These are phyloP conservation scores for Rhopalosiphum padi DNA, from an alignment of 1,140 invertebrate species.

Conservation along the genomic window DNA sequence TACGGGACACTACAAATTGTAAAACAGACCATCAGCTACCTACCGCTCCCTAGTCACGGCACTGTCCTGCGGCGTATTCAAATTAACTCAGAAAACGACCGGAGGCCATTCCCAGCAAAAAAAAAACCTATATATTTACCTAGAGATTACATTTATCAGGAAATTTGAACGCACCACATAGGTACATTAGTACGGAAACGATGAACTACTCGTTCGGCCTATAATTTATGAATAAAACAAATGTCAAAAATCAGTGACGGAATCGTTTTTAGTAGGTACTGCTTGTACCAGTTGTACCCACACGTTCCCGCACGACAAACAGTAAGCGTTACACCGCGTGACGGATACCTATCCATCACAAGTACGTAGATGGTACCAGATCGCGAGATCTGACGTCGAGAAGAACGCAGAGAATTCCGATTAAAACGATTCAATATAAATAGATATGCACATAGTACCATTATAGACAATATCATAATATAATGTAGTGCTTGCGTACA, in stretches of 20 bases:
- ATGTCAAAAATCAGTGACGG: no score
- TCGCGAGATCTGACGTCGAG: background rate
- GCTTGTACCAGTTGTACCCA: no score
- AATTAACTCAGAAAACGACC: background rate
- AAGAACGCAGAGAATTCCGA: background rate
- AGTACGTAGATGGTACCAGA: background rate
- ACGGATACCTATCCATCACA: background rate
- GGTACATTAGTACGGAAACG: background rate
- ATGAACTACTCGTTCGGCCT: background rate
- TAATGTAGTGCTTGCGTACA: background rate
- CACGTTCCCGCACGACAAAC: no score
- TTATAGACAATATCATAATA: background rate
- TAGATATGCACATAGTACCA: background rate
- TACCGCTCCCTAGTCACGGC: background rate
- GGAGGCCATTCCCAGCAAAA: background rate
- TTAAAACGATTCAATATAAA: background rate
- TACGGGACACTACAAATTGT: no score
- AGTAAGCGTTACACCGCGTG: no score
- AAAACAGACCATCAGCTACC: no score
- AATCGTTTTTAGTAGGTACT: no score
- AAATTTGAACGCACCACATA: background rate
- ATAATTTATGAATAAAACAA: background rate
- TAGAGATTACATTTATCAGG: background rate
- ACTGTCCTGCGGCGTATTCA: background rate
- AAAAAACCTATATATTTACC: background rate